Conservation (phyloP, 2,113 vertebrate genomes). For the Elephantulus edwardii region DNA sequence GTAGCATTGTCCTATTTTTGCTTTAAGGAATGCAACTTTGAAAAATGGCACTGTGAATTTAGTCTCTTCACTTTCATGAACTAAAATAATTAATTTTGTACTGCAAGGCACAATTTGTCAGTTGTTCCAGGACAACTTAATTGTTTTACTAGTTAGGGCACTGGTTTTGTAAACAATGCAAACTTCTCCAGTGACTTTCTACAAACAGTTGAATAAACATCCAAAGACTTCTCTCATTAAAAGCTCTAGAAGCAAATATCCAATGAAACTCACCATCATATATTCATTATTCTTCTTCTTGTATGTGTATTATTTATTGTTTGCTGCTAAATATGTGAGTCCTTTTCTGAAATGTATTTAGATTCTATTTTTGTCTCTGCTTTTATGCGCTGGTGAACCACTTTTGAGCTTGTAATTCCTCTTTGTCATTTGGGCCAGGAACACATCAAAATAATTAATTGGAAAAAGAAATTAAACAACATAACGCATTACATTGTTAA, state of each 20-base stretch:
- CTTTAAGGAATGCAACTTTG: neutral
- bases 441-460: constrained; percentile 2
- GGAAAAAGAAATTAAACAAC: constrained; percentile 15
- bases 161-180: neutral
- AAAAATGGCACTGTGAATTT: neutral
- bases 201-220: neutral
- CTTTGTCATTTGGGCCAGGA: neutral
- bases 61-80: neutral
- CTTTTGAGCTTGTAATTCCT: neutral
- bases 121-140: neutral
- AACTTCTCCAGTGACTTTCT: neutral
- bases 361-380: neutral
- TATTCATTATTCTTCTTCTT: neutral
- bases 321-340: neutral
- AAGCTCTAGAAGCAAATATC: neutral
- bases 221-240: neutral
- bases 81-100: neutral
- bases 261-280: neutral
- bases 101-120: neutral
- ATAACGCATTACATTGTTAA: neutral
- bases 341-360: neutral
- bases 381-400: neutral
- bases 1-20: neutral
- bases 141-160: neutral
- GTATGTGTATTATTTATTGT: neutral